Conservation (phyloP, 2,888 invertebrate genomes). For the Orthosia gracilis region DNA sequence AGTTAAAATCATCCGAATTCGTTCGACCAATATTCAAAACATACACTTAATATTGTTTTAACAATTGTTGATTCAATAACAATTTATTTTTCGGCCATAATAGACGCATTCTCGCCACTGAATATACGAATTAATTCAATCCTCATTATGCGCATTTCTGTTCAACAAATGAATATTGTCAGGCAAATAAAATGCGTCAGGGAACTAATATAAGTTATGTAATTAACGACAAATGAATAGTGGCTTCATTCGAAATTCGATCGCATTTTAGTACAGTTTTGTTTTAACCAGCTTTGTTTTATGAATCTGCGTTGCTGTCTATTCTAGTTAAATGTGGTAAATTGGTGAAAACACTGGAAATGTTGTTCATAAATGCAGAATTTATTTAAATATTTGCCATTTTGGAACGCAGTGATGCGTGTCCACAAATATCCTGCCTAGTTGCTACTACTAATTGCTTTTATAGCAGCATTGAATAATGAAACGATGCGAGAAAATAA, state of each 20-base stretch:
- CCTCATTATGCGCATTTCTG: constrained; percentile 63
- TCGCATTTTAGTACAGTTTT: constrained; percentile 48
- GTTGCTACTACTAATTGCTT: constrained; percentile 19
- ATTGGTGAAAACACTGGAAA: constrained; percentile 26
- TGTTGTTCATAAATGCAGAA: constrained; percentile 32
- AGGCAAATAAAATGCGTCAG: constrained; percentile 58
- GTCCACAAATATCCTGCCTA: constrained; percentile 13
- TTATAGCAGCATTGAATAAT: constrained; percentile 24
- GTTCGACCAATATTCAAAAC: constrained; percentile 40
- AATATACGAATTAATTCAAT: constrained; percentile 67
- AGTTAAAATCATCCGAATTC: constrained; percentile 45
- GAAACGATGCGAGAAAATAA: constrained; percentile 27
- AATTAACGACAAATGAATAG: constrained; percentile 48
- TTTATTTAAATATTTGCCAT: constrained; percentile 47
- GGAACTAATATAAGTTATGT: constrained; percentile 47
- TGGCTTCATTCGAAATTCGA: constrained; percentile 54
- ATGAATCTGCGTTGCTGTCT: constrained; percentile 45
- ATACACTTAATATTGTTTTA: constrained; percentile 44
- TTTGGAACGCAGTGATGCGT: constrained; percentile 23
- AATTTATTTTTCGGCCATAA: constrained; percentile 41
- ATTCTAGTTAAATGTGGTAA: constrained; percentile 42
- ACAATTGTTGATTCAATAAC: constrained; percentile 47
- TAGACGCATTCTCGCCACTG: constrained; percentile 22
- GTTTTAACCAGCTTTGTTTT: constrained; percentile 55
- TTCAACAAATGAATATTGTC: constrained; percentile 66